Evolutionary conservation across 2,113 vertebrate species (phyloP).

Genomic region (Zeus faber): DNA sequence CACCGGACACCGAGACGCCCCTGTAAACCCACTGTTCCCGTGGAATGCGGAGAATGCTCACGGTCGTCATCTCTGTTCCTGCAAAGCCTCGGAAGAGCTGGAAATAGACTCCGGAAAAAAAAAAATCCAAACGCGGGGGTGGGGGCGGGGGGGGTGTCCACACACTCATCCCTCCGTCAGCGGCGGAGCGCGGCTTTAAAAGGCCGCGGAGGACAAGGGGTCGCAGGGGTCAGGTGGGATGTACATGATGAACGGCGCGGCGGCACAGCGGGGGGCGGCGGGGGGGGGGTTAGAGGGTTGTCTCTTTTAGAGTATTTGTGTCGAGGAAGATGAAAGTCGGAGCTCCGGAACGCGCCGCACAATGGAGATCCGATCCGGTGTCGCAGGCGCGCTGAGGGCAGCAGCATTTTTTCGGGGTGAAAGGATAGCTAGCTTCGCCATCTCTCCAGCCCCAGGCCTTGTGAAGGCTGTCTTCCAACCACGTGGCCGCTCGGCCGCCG

Average conservation of each 20-base stretch:
- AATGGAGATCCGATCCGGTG: no score
- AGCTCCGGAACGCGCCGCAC: no score
- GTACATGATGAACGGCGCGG: conserved; percentile 33
- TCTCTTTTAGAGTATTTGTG: conserved; percentile 18
- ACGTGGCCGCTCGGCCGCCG: no score
- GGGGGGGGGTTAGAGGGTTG: conserved; percentile 31
- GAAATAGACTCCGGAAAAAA: conserved; percentile 14
- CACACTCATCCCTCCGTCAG: conserved; percentile 32
- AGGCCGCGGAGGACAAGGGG: conserved; percentile 23
- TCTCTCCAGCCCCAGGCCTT: no score
- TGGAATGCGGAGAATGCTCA: conserved; percentile 40
- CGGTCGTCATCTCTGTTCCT: conserved; percentile 5
- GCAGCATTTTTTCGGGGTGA: no score
- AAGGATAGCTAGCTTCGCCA: no score
- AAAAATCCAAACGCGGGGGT: no score
- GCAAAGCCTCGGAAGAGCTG: conserved; percentile 19
- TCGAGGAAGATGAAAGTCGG: conserved; percentile 30
- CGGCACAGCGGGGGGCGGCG: conserved; percentile 50
- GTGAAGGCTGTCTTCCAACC: no score
- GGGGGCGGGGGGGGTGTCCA: no score
- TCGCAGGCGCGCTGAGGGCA: no score
- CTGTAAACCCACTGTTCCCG: conserved; percentile 35
- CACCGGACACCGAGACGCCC: conserved; percentile 28
- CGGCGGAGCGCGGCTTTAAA: conserved; percentile 12
- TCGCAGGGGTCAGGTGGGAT: conserved; percentile 28